Evolutionary conservation across 2,888 invertebrate species (phyloP), one percentile per base, ranked within the genome.

Genomic region (Stenotaenia linearis): DNA sequence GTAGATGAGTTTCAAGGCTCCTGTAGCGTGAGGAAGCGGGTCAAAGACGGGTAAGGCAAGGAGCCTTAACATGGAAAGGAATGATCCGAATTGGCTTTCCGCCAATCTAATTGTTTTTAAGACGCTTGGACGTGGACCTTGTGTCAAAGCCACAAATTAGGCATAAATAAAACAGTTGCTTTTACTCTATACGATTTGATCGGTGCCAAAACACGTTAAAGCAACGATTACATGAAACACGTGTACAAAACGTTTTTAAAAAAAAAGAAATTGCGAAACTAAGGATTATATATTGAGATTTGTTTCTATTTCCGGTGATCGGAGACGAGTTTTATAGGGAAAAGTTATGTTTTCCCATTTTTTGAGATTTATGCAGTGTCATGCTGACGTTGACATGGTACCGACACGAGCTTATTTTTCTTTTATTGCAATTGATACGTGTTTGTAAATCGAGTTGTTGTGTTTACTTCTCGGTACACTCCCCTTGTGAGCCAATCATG

Each of bases 1-100:
- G 69, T 69, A 69, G 69, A 69, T 69, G 69, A 69, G 69, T 69
- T 69, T 69, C 69, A 69, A 69, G 69, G 69, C 69, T 28, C 69
- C 69, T 25, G 28, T 28, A 69, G 69, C 12, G 69, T 69, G 69
- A 69, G 69, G 69, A 69, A 69, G 69, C 69, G 69, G 69, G 69
- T 69, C 69, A 69, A 50, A 69, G 69, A 69, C 69, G 69, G 28
- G 69, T 28, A 69, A 69, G 69, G 69, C 25, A 69, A 69, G 69
- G 28, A 69, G 69, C 69, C 69, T 69, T 69, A 69, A 69, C 69
- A 69, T 69, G 69, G 69, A 69, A 69, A 69, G 69, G 69, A 69
- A 69, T 69, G 69, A 69, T 69, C 69, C 69, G n/a, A 69, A 69
- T 69, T 69, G 69, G 69, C 69, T 25, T 5, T 1, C n/a, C 12